phyloP scores from a whole-genome alignment of 2,797 vertebrate genomes.

The Antrozous pallidus region DNA sequence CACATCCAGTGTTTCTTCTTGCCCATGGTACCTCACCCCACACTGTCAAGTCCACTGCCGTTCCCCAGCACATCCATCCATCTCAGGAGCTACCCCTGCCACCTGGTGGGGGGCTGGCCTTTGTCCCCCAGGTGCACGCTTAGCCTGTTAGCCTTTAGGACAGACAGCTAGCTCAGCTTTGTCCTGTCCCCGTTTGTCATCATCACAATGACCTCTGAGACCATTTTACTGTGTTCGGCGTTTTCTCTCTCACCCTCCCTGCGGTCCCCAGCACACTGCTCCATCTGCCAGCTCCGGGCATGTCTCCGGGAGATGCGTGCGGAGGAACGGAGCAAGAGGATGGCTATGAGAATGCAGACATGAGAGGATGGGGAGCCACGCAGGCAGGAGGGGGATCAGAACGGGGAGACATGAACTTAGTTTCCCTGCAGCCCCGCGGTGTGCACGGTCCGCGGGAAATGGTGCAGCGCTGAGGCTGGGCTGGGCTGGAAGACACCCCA shows the following conservation, averaged over 20 bases:
- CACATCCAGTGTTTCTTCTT: background rate
- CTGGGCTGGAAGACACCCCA: slow-evolving; percentile 84
- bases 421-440: slow-evolving; percentile 82
- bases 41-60: background rate
- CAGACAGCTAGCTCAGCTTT: slow-evolving; percentile 56
- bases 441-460: slow-evolving; percentile 85
- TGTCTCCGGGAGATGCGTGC: slow-evolving; percentile 57
- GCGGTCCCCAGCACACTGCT: slow-evolving; percentile 67
- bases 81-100: background rate
- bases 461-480: slow-evolving; percentile 87
- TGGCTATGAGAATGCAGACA: slow-evolving; percentile 38
- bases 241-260: slow-evolving; percentile 63
- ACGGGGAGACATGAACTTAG: slow-evolving; percentile 85
- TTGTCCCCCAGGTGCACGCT: slow-evolving; percentile 48
- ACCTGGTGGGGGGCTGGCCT: slow-evolving; percentile 1
- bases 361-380: background rate
- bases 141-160: background rate
- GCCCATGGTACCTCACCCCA: background rate
- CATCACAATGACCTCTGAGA: slow-evolving; percentile 82
- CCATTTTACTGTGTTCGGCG: slow-evolving; percentile 57
- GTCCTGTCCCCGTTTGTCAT: slow-evolving; percentile 69
- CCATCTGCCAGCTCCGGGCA: slow-evolving; percentile 71
- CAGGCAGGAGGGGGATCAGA: background rate
- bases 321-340: slow-evolving; percentile 55
- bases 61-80: background rate